Conservation (phyloP, 2,888 invertebrate genomes). For the Ormyrus nitidulus region DNA sequence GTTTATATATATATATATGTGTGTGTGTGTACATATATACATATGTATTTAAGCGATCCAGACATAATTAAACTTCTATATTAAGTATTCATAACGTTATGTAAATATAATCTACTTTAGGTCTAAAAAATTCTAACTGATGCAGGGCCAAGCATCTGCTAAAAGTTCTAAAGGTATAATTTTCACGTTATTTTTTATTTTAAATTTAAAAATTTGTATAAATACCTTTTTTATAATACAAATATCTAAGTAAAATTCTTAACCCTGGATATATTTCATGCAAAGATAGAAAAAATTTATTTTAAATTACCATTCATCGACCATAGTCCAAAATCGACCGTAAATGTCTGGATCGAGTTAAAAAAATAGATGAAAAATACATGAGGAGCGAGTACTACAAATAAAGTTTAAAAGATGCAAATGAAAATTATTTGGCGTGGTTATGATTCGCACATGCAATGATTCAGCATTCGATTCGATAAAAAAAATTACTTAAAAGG, state of each 20-base stretch:
- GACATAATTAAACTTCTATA: conserved; percentile 53
- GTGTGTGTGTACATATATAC: no score
- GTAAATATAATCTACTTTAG: conserved; percentile 15
- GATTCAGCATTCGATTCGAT: conserved; percentile 26
- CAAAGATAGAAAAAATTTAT: conserved; percentile 25
- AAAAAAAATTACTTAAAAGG: conserved; percentile 36
- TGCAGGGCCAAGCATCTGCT: conserved; percentile 9
- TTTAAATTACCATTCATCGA: conserved; percentile 37
- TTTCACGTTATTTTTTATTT: conserved; percentile 6
- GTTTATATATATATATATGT: conserved; percentile 21
- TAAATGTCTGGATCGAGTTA: conserved; percentile 47
- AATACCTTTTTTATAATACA: conserved; percentile 23
- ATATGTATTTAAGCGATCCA: conserved; percentile 46
- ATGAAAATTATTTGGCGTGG: conserved; percentile 17
- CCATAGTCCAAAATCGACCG: conserved; percentile 14
- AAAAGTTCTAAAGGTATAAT: conserved; percentile 7
- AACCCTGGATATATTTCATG: conserved; percentile 25
- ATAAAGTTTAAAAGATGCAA: conserved; percentile 20
- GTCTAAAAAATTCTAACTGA: conserved; percentile 21
- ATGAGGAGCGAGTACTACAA: conserved; percentile 25
- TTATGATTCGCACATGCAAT: conserved; percentile 35
- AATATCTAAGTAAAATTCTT: conserved; percentile 18
- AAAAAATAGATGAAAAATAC: neutral
- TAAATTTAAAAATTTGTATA: conserved; percentile 11
- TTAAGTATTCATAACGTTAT: conserved; percentile 12